phyloP scores from a whole-genome alignment of 2,797 vertebrate genomes.

The Semaprochilodus insignis region DNA sequence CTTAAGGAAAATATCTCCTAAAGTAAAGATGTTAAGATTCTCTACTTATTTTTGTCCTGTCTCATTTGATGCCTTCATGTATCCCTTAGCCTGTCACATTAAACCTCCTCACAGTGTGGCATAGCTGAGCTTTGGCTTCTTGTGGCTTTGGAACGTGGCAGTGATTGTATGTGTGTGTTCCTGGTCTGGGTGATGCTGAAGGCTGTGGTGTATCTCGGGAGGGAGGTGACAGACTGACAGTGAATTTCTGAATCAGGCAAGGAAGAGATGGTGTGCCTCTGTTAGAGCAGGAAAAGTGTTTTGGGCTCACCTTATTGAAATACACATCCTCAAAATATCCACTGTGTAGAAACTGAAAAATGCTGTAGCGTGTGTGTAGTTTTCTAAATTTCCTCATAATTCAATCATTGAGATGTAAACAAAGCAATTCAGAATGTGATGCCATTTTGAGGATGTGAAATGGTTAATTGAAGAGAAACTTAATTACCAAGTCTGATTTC shows the following conservation, averaged over 20 bases:
- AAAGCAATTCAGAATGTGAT: too few species aligned
- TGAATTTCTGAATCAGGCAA: slow-evolving; percentile 8
- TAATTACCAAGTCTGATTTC: too few species aligned
- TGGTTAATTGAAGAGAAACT: too few species aligned
- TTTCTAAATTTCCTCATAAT: neutral
- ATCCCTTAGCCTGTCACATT: neutral
- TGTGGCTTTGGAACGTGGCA: slow-evolving; percentile 24
- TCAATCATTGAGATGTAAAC: too few species aligned
- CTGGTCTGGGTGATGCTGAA: neutral
- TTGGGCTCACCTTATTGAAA: neutral
- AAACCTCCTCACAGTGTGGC: neutral
- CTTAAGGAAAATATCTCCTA: neutral
- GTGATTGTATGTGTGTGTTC: slow-evolving; percentile 21
- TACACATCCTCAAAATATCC: neutral
- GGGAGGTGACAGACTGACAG: neutral
- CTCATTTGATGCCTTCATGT: neutral
- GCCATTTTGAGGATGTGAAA: too few species aligned
- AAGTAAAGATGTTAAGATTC: neutral
- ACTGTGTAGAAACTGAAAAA: neutral
- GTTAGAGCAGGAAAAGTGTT: neutral
- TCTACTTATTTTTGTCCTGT: neutral
- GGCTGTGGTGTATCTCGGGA: slow-evolving; percentile 1
- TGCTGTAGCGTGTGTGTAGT: neutral
- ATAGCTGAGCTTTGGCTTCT: slow-evolving; percentile 19
- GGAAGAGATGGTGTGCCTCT: neutral